Evolutionary conservation across 2,888 invertebrate species (phyloP), one percentile per base, ranked within the genome.

Genomic region (Masnerella sp.): DNA sequence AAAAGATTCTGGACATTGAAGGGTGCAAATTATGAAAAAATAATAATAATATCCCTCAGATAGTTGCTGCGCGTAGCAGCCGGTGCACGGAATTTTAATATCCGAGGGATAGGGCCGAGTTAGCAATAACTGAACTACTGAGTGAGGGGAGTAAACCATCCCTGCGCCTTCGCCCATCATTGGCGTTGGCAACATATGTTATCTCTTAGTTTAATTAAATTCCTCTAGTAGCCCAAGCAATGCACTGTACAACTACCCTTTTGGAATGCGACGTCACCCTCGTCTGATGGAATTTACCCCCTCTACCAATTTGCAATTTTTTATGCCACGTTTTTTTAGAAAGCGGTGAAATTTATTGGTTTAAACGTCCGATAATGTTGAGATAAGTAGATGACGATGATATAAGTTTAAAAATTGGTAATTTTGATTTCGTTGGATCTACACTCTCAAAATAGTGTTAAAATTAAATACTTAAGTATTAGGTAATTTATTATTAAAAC

Each of bases 131-230:
- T 82, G 75, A 72, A 71, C 77, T 79, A 45, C 52, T 61, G 76
- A 58, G 76, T 77, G 74, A 73, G 74, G 79, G 79, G 79, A 78
- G 75, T 78, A 69, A 51, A 34, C 49, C 58, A 30, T 51, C 74
- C 72, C 72, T 74, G 34, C 43, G 68, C 74, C 58, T 75, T 72
- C 64, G 51, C 67, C 75, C 71, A 68, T 69, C 67, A 80, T 70
- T 75, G 78, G 77, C 78, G 80, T 68, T 78, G 84, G 87, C 79
- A 88, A 88, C 87, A 87, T 86, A 87, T 86, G 87, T 87, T 87
- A 87, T 87, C 87, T 89, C 87, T 87, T 88, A 88, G 88, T 91
- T 91, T 91, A 91, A 91, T 91, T 91, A 91, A 91, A 90, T 90
- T 90, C 90, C 90, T 88, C 79, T 83, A 86, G 83, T 82, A 82